Evolutionary conservation across 2,888 invertebrate species (phyloP), one percentile per base, ranked within the genome.

Genomic region (Pseudoips prasinana): DNA sequence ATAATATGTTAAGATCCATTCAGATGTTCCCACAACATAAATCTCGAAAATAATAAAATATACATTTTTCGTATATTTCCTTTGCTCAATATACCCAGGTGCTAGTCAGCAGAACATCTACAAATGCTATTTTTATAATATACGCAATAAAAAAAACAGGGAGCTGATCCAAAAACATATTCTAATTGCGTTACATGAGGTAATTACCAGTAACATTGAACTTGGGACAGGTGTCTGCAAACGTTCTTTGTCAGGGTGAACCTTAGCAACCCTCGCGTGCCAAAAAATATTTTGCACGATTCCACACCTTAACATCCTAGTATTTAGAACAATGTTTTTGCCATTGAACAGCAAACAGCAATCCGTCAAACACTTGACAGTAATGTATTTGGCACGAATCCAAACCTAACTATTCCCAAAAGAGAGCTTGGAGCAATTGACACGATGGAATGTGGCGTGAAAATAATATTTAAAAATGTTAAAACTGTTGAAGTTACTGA

Each of bases 151-250:
- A 46, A 41, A 50, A 52, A 41, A 17, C 7, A 7, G 29, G 18
- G 10, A 39, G 10, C 10, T 23, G 29, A 29, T 33, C 38, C 43
- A 46, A 56, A 47, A 53, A 53, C n/a, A 22, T 30, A 52, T 41
- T 62, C 66, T 76, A 77, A 74, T 78, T 71, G 67, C 61, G 40
- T 46, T 45, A 58, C 52, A 66, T 63, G 56, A 63, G 62, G 58
- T 73, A 80, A 82, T 76, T 76, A 77, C 63, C 25, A 29, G 34
- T 54, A 77, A 70, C 81, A 81, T 81, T 84, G 83, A 84, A 82
- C 83, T 84, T 84, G 82, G 59, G 58, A 64, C 51, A 57, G 57
- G 64, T 65, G 58, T 49, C 56, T 70, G 72, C 68, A 71, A 72
- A 72, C 42, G 33, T 45, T 40, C 46, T 43, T 35, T 29, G 29